A percentile compares a stretch with the other conserved stretches of the same genome.
These are phyloP conservation scores for Sebastiscus albofasciatus DNA, from an alignment of 2,797 vertebrate genomes.

Conservation along the genomic window DNA sequence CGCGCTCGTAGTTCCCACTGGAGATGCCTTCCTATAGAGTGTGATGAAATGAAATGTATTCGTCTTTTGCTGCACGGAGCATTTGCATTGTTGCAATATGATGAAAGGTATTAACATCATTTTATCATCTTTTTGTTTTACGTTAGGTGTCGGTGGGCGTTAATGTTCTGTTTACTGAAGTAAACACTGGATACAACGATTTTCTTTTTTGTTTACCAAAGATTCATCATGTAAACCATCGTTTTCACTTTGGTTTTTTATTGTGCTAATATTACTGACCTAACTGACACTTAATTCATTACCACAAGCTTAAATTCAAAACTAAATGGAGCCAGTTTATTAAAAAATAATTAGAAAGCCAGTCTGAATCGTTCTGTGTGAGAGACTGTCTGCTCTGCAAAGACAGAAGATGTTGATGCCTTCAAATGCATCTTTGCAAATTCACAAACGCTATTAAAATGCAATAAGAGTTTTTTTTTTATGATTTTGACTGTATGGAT, in stretches of 20 bases:
- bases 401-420: neutral
- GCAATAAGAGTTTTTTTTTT: neutral
- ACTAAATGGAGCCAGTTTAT: constrained; percentile 4
- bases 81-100: neutral
- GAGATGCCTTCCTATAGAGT: neutral
- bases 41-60: constrained; percentile 2
- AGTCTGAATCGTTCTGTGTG: neutral
- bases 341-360: neutral
- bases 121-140: neutral
- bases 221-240: neutral
- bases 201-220: neutral
- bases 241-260: constrained; percentile 21
- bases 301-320: neutral
- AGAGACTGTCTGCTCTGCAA: neutral
- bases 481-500: neutral
- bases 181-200: neutral
- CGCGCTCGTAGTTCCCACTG: neutral
- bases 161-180: neutral
- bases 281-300: neutral
- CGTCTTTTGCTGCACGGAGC: neutral
- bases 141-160: neutral
- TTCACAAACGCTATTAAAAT: constrained; percentile 32
- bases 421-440: constrained; percentile 4
- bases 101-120: neutral
- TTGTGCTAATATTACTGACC: constrained; percentile 2